These are phyloP conservation scores for Coptodon rendalli DNA, from an alignment of 2,113 vertebrate species.

Conservation along the genomic window DNA sequence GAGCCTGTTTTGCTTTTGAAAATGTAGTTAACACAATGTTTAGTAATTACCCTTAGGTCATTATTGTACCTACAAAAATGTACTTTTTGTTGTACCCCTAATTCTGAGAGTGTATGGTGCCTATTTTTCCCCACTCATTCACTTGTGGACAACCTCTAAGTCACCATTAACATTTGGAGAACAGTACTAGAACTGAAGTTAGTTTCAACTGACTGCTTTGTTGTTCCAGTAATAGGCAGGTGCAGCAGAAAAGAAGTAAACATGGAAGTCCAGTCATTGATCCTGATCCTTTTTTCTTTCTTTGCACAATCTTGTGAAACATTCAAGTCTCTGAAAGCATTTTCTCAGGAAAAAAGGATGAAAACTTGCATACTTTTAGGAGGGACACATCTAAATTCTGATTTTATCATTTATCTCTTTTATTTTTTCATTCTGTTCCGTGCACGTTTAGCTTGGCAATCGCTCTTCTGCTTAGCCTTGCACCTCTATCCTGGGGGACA, in stretches of 20 bases:
- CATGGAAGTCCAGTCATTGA: background rate
- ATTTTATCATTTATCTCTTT: background rate
- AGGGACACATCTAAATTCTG: background rate
- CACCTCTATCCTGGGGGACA: conserved; percentile 4
- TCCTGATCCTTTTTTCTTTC: background rate
- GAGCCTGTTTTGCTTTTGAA: background rate
- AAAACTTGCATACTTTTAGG: background rate
- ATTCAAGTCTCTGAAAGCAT: background rate
- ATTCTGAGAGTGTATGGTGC: background rate
- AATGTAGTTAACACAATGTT: background rate
- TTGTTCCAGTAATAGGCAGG: background rate
- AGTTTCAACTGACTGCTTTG: background rate
- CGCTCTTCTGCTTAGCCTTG: background rate
- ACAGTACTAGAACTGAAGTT: background rate
- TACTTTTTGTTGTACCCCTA: background rate
- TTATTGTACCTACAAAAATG: background rate
- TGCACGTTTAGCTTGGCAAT: background rate
- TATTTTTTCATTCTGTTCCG: background rate
- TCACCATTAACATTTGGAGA: background rate
- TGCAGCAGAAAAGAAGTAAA: background rate
- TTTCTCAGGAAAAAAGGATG: background rate
- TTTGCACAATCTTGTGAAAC: background rate
- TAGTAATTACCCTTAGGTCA: background rate
- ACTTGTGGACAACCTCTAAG: background rate
- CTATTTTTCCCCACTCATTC: background rate